Base-by-base conservation (phyloP, 2,888 invertebrate genomes). In the Eristalinus sepulchralis region DNA sequence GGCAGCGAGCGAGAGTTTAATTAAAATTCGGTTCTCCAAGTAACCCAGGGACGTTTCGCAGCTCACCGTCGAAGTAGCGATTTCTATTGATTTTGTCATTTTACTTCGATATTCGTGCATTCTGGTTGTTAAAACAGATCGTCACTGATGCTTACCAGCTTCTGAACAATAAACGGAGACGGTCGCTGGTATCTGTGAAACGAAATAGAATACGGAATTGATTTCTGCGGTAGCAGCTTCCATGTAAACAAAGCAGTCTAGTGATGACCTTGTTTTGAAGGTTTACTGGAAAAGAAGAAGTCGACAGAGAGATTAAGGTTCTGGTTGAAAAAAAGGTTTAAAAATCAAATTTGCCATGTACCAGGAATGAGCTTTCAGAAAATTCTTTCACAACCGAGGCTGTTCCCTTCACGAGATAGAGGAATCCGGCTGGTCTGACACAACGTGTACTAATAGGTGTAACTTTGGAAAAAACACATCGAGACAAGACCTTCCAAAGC, bases 1-100 rank as follows among this genome's bases (percentile, higher is more conserved):
- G 31, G 76, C n/a, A 60, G 17, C 33, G 31, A 47, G 57, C 13
- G 11, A n/a, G 33, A 55, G 63, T 77, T 77, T 77, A 63, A 77
- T 77, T 77, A 77, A 63, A 77, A 77, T 70, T 77, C 60, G 47
- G 10, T 22, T 27, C 57, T 36, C 34, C 6, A 55, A 36, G 24
- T n/a, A 24, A 24, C 57, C n/a, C 34, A 9, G 10, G 34, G 13
- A 55, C 22, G 47, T 53, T 72, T 31, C n/a, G 47, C 22, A 63
- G 22, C 27, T 27, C 22, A 63, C 33, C 34, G n/a, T 63, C 63
- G 33, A 31, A 60, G 60, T 47, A 17, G 47, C 47, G 47, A 47
- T 47, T 47, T 47, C 47, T 47, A 17, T 47, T 47, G 47, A 47
- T 47, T 47, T 47, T 47, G 47, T 47, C 47, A 17, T 47, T 47